These are phyloP conservation scores for Drosophila ogumai DNA, from an alignment of 1,140 invertebrate genomes.

Conservation along the genomic window DNA sequence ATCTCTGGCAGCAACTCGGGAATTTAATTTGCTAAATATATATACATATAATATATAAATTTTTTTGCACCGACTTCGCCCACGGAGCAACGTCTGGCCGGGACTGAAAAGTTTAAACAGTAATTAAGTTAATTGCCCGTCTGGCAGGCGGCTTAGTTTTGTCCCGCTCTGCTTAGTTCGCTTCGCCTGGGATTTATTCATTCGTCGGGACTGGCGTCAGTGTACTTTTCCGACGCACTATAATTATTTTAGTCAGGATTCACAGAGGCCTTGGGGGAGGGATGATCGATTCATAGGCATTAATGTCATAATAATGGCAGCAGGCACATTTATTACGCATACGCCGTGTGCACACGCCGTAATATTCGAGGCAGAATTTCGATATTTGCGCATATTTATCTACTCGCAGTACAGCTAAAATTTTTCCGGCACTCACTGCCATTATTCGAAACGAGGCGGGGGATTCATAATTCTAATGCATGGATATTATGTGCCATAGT, in stretches of 20 bases:
- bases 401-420: conserved; percentile 42
- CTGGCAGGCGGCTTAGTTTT: conserved; percentile 22
- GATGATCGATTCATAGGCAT: conserved; percentile 67
- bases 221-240: conserved; percentile 15
- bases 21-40: conserved; percentile 57
- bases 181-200: neutral
- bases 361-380: conserved; percentile 46
- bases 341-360: conserved; percentile 65
- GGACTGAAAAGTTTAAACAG: conserved; percentile 40
- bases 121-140: conserved; percentile 71
- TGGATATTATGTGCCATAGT: conserved; percentile 74
- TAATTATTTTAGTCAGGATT: conserved; percentile 33
- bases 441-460: conserved; percentile 54
- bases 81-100: neutral
- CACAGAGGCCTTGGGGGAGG: neutral
- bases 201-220: neutral
- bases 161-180: conserved; percentile 9
- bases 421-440: conserved; percentile 41
- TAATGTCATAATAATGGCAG: conserved; percentile 74
- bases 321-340: conserved; percentile 72
- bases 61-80: neutral
- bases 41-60: conserved; percentile 22
- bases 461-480: conserved; percentile 79
- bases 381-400: conserved; percentile 64
- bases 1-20: conserved; percentile 33